Evolutionary conservation across 2,888 invertebrate genomes (phyloP).

Genomic region (Mesochorus sp.): DNA sequence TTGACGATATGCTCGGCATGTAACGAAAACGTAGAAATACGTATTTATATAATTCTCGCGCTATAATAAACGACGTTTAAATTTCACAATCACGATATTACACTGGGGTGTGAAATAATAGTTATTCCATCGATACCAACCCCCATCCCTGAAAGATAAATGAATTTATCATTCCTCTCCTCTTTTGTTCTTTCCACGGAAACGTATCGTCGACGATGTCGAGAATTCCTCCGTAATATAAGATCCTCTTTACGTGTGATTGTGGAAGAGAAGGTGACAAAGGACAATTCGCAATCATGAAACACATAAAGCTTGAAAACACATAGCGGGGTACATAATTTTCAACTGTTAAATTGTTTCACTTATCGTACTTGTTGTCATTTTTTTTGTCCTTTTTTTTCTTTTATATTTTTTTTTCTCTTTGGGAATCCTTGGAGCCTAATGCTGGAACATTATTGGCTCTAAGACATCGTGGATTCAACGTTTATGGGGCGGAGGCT

Average conservation of each 20-base stretch:
- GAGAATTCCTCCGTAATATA: constrained; percentile 14
- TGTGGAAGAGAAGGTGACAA: not conserved
- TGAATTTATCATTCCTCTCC: not conserved
- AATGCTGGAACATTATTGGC: constrained; percentile 10
- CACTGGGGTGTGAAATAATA: not conserved
- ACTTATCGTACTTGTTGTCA: constrained; percentile 31
- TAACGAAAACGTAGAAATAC: constrained; percentile 25
- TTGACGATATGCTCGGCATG: constrained; percentile 48
- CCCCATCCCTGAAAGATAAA: not conserved
- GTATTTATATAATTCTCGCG: not conserved
- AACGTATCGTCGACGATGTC: not conserved
- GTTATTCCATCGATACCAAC: not conserved
- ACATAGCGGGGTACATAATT: constrained; percentile 61
- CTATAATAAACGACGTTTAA: constrained; percentile 1
- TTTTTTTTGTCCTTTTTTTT: constrained; percentile 1
- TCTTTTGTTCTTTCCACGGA: not conserved
- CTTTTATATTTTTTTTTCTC: too few species aligned
- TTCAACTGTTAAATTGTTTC: constrained; percentile 39
- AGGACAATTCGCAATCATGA: constrained; percentile 31
- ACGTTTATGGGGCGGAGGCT: not conserved
- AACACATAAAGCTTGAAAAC: constrained; percentile 61
- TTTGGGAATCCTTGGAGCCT: constrained; percentile 3
- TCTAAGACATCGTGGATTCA: not conserved
- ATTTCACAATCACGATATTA: constrained; percentile 31
- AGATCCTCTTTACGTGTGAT: constrained; percentile 4